phyloP scores from a whole-genome alignment of 2,888 invertebrate genomes.

The Nephrocerus scutellatus region DNA sequence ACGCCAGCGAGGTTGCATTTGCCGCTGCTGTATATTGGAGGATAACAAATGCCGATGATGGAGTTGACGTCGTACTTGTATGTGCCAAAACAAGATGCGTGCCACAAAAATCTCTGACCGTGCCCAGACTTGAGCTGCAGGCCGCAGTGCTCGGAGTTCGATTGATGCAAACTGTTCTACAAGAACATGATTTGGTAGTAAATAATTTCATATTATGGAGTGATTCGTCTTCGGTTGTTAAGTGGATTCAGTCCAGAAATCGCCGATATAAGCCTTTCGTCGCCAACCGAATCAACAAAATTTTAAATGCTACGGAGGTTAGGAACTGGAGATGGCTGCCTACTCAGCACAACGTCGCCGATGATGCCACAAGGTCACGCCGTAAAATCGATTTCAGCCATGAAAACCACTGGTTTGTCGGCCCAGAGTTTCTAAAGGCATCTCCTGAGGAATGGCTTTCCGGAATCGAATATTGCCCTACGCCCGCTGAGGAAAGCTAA shows the following conservation, averaged over 20 bases:
- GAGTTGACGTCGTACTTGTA: slow-evolving; percentile 11
- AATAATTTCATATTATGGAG: slow-evolving; percentile 9
- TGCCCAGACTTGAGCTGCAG: slow-evolving; percentile 13
- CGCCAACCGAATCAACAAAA: slow-evolving; percentile 13
- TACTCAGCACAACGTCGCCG: slow-evolving; percentile 5
- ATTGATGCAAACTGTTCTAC: slow-evolving; percentile 3
- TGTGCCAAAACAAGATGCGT: slow-evolving; percentile 11
- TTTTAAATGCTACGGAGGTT: slow-evolving; percentile 4
- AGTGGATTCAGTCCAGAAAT: slow-evolving; percentile 22
- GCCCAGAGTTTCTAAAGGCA: slow-evolving; percentile 2
- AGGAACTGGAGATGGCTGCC: slow-evolving; percentile 23
- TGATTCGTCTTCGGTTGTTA: slow-evolving; percentile 11
- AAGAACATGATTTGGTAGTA: slow-evolving; percentile 6
- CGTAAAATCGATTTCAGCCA: slow-evolving; percentile 4
- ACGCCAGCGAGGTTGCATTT: slow-evolving; percentile 16
- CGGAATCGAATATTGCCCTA: neutral
- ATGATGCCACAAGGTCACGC: slow-evolving; percentile 12
- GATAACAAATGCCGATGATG: slow-evolving; percentile 4
- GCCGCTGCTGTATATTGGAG: slow-evolving; percentile 15
- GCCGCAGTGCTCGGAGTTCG: slow-evolving; percentile 14
- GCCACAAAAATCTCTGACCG: slow-evolving; percentile 8
- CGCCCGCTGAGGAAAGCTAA: slow-evolving; percentile 2
- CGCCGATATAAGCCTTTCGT: slow-evolving; percentile 20
- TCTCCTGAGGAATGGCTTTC: neutral
- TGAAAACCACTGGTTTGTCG: slow-evolving; percentile 13